Evolutionary conservation across 2,113 vertebrate genomes (phyloP).

Genomic region (Dromiciops gliroides): DNA sequence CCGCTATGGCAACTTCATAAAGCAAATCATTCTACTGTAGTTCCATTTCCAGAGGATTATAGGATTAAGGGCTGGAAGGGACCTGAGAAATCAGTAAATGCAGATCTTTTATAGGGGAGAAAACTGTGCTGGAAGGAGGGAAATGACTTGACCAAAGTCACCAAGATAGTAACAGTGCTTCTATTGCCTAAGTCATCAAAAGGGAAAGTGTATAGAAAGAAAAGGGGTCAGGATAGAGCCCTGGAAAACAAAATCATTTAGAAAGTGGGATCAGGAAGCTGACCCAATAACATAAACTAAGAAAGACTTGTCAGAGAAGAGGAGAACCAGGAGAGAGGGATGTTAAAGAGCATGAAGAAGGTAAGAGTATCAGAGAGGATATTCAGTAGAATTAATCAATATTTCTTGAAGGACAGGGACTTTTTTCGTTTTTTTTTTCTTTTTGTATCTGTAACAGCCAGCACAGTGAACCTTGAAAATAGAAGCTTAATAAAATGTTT

Average conservation of each 20-base stretch:
- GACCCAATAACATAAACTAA: background rate
- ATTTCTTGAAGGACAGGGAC: background rate
- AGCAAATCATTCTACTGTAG: background rate
- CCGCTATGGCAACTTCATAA: background rate
- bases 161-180: background rate
- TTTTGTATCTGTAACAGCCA: background rate
- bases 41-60: background rate
- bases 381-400: background rate
- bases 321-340: no score
- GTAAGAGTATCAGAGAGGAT: background rate
- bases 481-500: background rate
- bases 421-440: background rate
- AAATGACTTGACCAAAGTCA: background rate
- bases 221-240: background rate
- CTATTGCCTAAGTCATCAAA: background rate
- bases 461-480: background rate
- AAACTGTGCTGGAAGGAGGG: background rate
- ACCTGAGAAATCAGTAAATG: background rate
- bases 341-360: background rate
- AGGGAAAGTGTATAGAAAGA: background rate
- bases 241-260: background rate
- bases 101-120: background rate
- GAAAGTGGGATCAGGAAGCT: background rate
- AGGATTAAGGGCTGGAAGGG: background rate
- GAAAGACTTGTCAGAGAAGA: background rate